Percentiles rank a stretch among this genome's conserved stretches.
These are phyloP conservation scores for Siniperca undulata DNA, from an alignment of 2,797 vertebrate species.

Conservation along the genomic window DNA sequence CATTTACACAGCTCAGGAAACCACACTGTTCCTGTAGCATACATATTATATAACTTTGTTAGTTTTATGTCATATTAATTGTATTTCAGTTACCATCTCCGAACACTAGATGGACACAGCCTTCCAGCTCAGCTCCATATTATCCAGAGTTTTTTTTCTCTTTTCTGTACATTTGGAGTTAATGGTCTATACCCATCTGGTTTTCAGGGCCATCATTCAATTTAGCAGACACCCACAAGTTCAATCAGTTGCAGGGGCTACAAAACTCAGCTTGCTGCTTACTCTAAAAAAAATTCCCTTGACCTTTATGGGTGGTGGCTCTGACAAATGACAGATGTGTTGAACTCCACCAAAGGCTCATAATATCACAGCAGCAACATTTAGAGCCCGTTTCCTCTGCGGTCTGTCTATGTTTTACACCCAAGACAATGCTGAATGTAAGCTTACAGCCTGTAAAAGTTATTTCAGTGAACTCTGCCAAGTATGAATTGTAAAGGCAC, in stretches of 20 bases:
- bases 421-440: conserved; percentile 24
- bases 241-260: conserved; percentile 57
- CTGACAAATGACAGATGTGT: conserved; percentile 77
- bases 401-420: conserved; percentile 49
- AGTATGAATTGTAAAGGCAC: conserved; percentile 8
- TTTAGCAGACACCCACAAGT: conserved; percentile 59
- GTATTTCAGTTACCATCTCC: conserved; percentile 55
- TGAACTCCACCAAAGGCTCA: conserved; percentile 67
- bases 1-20: conserved; percentile 51
- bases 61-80: neutral
- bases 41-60: neutral
- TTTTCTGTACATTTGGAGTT: conserved; percentile 61
- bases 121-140: conserved; percentile 25
- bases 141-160: neutral
- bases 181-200: conserved; percentile 70
- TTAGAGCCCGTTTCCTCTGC: conserved; percentile 63
- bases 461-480: conserved; percentile 18
- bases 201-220: conserved; percentile 70
- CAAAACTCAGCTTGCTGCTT: conserved; percentile 54
- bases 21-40: conserved; percentile 31
- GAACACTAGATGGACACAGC: conserved; percentile 82
- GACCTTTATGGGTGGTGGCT: conserved; percentile 77
- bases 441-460: conserved; percentile 53
- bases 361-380: conserved; percentile 55
- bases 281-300: conserved; percentile 71